These are phyloP conservation scores for Euzophera pinguis DNA, from an alignment of 2,888 invertebrate genomes.

Conservation along the genomic window DNA sequence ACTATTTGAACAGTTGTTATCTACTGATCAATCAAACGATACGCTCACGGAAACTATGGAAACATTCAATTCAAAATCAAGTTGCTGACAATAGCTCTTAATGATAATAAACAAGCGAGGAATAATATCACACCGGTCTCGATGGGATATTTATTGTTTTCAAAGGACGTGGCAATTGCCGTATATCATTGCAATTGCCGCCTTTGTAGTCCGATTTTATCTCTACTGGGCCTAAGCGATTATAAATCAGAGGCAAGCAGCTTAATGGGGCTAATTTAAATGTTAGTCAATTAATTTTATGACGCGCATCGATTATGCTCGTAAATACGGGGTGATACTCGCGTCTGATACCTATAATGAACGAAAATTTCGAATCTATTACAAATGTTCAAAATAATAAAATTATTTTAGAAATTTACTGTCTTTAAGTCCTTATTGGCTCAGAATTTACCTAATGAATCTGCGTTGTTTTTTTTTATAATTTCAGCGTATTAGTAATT, in stretches of 20 bases:
- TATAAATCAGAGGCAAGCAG: slow-evolving; percentile 46
- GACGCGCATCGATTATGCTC: slow-evolving; percentile 25
- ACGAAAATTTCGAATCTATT: too few species aligned
- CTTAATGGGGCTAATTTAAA: slow-evolving; percentile 39
- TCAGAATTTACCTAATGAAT: too few species aligned
- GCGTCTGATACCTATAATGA: neutral
- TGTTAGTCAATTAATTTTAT: slow-evolving; percentile 34
- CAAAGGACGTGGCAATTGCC: slow-evolving; percentile 74
- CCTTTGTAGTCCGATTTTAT: slow-evolving; percentile 75
- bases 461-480: too few species aligned
- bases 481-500: too few species aligned
- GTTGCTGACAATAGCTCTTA: slow-evolving; percentile 69
- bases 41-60: slow-evolving; percentile 51
- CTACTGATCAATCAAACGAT: slow-evolving; percentile 63
- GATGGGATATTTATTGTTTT: slow-evolving; percentile 69
- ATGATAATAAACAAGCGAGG: slow-evolving; percentile 68
- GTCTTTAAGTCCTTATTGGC: too few species aligned
- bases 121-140: slow-evolving; percentile 68
- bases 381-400: too few species aligned
- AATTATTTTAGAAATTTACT: too few species aligned
- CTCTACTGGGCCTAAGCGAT: slow-evolving; percentile 46
- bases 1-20: slow-evolving; percentile 54
- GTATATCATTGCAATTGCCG: slow-evolving; percentile 74
- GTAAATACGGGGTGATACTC: neutral
- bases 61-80: slow-evolving; percentile 74